These are phyloP conservation scores for Bufo bufo DNA, from an alignment of 2,113 vertebrate species.

Conservation along the genomic window DNA sequence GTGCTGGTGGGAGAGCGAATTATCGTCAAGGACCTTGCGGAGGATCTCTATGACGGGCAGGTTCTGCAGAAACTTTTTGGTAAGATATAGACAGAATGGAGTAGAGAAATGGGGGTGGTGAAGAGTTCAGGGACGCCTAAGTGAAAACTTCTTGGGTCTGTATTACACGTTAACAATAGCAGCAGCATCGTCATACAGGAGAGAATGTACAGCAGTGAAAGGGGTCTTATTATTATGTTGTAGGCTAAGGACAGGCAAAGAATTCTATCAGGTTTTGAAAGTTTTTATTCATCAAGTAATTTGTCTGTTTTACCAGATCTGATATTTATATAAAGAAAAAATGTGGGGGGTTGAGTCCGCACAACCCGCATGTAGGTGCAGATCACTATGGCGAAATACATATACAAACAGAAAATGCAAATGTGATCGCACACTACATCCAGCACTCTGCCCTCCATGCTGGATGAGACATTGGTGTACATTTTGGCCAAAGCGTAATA, in stretches of 20 bases:
- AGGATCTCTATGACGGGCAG: slow-evolving; percentile 89
- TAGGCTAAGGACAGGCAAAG: background rate
- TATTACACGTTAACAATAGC: background rate
- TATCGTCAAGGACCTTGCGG: slow-evolving; percentile 88
- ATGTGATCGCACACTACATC: too few species aligned
- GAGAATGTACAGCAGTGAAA: background rate
- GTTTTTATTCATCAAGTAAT: too few species aligned
- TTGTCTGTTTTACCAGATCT: too few species aligned
- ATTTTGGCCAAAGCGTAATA: too few species aligned
- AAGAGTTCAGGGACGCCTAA: background rate
- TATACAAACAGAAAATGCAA: too few species aligned
- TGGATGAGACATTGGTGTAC: too few species aligned
- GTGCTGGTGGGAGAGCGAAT: slow-evolving; percentile 88
- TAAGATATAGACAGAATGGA: slow-evolving; percentile 62
- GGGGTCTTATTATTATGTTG: background rate
- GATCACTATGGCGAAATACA: too few species aligned
- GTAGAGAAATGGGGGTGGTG: background rate
- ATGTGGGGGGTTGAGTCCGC: too few species aligned
- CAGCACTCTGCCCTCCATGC: too few species aligned
- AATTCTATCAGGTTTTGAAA: background rate
- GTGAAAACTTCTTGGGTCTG: background rate
- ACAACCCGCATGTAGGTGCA: too few species aligned
- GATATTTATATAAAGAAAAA: too few species aligned
- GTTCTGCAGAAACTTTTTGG: slow-evolving; percentile 90
- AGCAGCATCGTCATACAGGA: background rate